Evolutionary conservation across 2,888 invertebrate species (phyloP).

Genomic region (Cephonodes hylas): DNA sequence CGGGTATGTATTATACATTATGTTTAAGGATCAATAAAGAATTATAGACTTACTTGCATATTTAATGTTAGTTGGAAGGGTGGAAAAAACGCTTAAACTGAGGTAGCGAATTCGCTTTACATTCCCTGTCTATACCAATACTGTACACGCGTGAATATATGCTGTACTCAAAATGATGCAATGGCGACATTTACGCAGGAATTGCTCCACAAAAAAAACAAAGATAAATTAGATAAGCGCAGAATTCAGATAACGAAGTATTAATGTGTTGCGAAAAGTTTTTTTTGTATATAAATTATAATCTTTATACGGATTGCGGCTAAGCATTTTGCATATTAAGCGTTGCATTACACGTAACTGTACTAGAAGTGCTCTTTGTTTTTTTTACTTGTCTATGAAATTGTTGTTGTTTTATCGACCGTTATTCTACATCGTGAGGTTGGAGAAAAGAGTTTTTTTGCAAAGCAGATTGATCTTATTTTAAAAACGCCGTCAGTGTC

Average conservation of each 20-base stretch:
- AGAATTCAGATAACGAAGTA: conserved; percentile 16
- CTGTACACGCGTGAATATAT: too few species aligned
- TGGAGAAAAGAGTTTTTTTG: too few species aligned
- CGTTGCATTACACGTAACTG: conserved; percentile 15
- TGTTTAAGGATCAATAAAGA: too few species aligned
- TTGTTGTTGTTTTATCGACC: not conserved
- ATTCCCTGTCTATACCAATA: too few species aligned
- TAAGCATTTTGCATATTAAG: conserved; percentile 44
- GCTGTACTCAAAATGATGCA: not conserved
- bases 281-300: conserved; percentile 35
- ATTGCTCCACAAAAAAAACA: conserved; percentile 11
- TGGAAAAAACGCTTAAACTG: too few species aligned
- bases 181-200: conserved; percentile 27
- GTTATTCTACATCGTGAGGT: too few species aligned
- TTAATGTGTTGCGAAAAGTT: conserved; percentile 13
- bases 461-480: too few species aligned
- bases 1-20: too few species aligned
- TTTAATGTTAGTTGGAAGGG: too few species aligned
- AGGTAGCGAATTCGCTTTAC: too few species aligned
- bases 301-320: conserved; percentile 43
- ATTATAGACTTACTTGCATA: too few species aligned
- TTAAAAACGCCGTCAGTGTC: too few species aligned
- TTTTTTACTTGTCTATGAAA: not conserved
- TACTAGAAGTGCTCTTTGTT: conserved; percentile 6
- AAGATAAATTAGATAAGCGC: conserved; percentile 20